Evolutionary conservation across 2,797 vertebrate species (phyloP).

Genomic region (Halcyon leucocephala): DNA sequence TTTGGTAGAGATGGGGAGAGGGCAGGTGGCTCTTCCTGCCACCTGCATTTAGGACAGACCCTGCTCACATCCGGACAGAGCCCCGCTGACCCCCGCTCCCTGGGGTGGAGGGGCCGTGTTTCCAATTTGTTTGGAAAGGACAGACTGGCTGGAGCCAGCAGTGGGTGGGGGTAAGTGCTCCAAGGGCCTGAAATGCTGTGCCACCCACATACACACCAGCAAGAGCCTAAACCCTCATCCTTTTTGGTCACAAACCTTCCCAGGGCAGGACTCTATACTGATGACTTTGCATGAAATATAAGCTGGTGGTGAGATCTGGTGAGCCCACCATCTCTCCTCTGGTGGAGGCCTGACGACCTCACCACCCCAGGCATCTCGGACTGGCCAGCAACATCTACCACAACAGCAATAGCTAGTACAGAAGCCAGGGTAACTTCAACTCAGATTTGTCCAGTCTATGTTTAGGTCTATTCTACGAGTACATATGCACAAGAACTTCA

Average conservation of each 20-base stretch:
- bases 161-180: conserved; percentile 1
- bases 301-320: not conserved
- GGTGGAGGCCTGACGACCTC: not conserved
- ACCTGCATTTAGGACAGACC: conserved; percentile 20
- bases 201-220: conserved; percentile 42
- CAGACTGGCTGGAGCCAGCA: not conserved
- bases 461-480: conserved; percentile 74
- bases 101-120: not conserved
- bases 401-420: conserved; percentile 74
- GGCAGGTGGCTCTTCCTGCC: conserved; percentile 31
- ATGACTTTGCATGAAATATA: conserved; percentile 42
- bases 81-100: not conserved
- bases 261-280: conserved; percentile 23
- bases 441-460: conserved; percentile 76
- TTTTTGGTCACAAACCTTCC: conserved; percentile 69
- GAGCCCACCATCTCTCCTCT: not conserved
- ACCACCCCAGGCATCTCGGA: conserved; percentile 28
- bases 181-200: conserved; percentile 49
- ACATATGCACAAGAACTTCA: conserved; percentile 77
- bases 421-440: conserved; percentile 70
- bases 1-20: conserved; percentile 1
- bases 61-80: not conserved
- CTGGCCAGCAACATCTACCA: conserved; percentile 72
- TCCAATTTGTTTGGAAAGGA: not conserved
- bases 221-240: conserved; percentile 54